Evolutionary conservation across 2,888 invertebrate species (phyloP), one percentile per base, ranked within the genome.

Genomic region (Drosophila diplacantha): DNA sequence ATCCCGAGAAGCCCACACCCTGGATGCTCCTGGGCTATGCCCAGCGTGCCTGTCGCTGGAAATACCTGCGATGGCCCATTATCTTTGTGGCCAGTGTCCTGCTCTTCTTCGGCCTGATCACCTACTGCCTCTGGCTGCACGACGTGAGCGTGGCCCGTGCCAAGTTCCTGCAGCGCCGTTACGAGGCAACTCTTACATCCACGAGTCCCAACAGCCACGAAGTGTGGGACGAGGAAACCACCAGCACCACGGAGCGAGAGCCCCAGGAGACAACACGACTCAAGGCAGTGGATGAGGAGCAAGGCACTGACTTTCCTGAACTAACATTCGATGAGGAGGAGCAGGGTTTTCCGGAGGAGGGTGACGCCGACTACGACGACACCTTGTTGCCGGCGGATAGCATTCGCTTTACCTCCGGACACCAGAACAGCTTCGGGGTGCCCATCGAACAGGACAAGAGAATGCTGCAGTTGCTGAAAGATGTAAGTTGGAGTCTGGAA

Each of bases 351-450:
- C 18, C 47, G 3, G 49, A 32, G 12, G 39, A 46, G 0, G 67
- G 59, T 47, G 66, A 75, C 50, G 66, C 51, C 9, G 79, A 81
- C 24, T 80, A 81, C 20, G 86, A 83, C 47, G 80, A 83, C 14
- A 72, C 75, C 8, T 58, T 85, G 60, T 44, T 78, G 11, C 85
- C 85, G 0, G 80, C 82, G 8, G 80, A 82, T 47, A 79, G 85
- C 11, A 63, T 88, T 43, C 82, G 84, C 12, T 91, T 92, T 73
- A 91, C 91, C 6, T 91, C 92, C 39, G 91, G 91, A 38, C 92
- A 92, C 85, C 92, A 92, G 59, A 92, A 92, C 67, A 88, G 91
- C 64, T 92, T 92, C 72, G 92, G 91, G 56, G 89, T 92, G 63
- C 91, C 91, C 53, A 90, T 92, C 46, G 92, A 92, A 78, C 91